These are phyloP conservation scores for Balaeniceps rex DNA, from an alignment of 2,113 vertebrate genomes.

Conservation along the genomic window DNA sequence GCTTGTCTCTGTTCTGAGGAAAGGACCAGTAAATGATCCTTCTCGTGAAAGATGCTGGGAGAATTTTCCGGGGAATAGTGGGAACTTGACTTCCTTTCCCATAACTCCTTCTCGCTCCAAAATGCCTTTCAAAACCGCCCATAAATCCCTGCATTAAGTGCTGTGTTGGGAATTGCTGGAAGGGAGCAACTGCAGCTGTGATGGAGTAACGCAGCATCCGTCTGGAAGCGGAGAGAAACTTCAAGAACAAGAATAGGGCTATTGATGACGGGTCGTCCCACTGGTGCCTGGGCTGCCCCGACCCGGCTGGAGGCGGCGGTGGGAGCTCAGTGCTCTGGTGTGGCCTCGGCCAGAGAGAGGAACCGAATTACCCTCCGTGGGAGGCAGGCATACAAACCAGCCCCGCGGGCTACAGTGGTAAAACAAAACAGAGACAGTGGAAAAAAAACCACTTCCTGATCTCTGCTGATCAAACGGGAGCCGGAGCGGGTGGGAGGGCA, in stretches of 20 bases:
- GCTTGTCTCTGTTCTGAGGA: neutral
- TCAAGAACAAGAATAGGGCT: constrained; percentile 17
- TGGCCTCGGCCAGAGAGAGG: neutral
- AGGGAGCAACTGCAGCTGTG: constrained; percentile 56
- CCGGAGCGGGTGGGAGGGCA: neutral
- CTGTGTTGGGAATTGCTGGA: constrained; percentile 53
- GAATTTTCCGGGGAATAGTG: constrained; percentile 32
- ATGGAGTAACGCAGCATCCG: constrained; percentile 5
- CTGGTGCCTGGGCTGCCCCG: constrained; percentile 2
- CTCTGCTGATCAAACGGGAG: neutral
- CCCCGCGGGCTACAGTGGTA: neutral
- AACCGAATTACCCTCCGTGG: constrained; percentile 5
- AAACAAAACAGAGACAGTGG: constrained; percentile 31
- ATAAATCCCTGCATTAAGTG: constrained; percentile 54
- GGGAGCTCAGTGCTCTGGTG: neutral
- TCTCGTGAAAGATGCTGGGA: neutral
- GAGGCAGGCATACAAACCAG: constrained; percentile 16
- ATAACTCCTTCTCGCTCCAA: neutral
- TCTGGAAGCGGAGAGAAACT: neutral
- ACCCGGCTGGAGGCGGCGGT: neutral
- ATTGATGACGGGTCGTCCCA: neutral
- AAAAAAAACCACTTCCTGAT: constrained; percentile 6
- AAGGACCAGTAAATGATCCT: neutral
- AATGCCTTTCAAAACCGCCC: constrained; percentile 47
- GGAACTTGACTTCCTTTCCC: constrained; percentile 54